Evolutionary conservation across 2,797 vertebrate genomes (phyloP).

Genomic region (Sebastes diaconus): DNA sequence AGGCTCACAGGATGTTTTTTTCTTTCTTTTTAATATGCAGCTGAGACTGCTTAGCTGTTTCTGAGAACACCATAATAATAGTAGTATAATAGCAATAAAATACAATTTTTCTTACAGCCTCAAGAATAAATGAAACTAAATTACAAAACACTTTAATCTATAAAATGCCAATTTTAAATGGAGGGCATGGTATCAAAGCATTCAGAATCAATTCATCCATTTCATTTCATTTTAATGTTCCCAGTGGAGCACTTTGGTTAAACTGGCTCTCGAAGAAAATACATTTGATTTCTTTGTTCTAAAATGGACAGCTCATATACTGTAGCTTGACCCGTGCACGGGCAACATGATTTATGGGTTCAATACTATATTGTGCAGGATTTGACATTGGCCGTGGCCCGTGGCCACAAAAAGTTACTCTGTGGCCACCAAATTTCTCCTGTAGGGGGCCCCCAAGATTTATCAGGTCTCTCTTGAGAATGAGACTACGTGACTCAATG

Average conservation of each 20-base stretch:
- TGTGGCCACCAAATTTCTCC: background rate
- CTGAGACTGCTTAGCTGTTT: conserved; percentile 14
- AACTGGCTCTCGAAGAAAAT: conserved; percentile 2
- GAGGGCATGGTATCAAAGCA: conserved; percentile 1
- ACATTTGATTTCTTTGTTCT: conserved; percentile 14
- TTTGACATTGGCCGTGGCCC: background rate
- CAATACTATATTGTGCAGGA: background rate
- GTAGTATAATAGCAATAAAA: conserved; percentile 17
- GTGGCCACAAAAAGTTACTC: background rate
- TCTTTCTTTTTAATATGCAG: background rate
- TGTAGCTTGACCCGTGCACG: background rate
- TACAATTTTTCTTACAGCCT: background rate
- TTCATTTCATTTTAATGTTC: conserved; percentile 11
- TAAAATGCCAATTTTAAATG: conserved; percentile 18
- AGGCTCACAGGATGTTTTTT: background rate
- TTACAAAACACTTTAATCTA: conserved; percentile 15
- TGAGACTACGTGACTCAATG: no score
- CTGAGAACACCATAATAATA: conserved; percentile 10
- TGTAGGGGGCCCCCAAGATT: no score
- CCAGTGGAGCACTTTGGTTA: conserved; percentile 1
- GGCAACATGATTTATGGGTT: conserved; percentile 1
- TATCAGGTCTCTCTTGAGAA: no score
- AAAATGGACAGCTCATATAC: background rate
- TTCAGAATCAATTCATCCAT: background rate
- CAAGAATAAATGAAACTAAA: conserved; percentile 11